Percentiles rank a stretch among this genome's conserved stretches.
These are phyloP conservation scores for Sarotherodon lohbergeri DNA, from an alignment of 2,113 vertebrate species.

Conservation along the genomic window DNA sequence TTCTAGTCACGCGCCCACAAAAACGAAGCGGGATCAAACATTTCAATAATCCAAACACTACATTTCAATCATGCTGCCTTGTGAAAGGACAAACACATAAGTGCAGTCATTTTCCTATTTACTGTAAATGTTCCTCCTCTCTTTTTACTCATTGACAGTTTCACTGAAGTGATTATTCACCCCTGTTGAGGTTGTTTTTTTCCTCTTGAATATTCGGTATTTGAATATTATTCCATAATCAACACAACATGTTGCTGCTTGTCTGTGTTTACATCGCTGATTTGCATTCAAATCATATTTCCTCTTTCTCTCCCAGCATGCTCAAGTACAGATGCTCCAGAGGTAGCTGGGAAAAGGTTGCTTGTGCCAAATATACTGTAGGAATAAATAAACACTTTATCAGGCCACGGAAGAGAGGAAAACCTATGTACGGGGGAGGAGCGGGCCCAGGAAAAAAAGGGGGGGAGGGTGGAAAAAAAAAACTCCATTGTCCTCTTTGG, in stretches of 20 bases:
- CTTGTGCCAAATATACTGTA: slow-evolving; percentile 48
- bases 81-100: slow-evolving; percentile 23
- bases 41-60: slow-evolving; percentile 53
- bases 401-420: slow-evolving; percentile 8
- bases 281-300: slow-evolving; percentile 61
- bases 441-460: background rate
- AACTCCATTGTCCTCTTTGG: slow-evolving; percentile 47
- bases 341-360: slow-evolving; percentile 46
- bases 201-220: slow-evolving; percentile 27
- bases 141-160: slow-evolving; percentile 20
- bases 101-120: slow-evolving; percentile 23
- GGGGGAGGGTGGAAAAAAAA: background rate
- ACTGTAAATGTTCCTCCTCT: slow-evolving; percentile 33
- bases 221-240: slow-evolving; percentile 61
- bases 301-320: slow-evolving; percentile 27
- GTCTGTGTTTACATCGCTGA: slow-evolving; percentile 55
- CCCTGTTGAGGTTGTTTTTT: background rate
- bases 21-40: background rate
- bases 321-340: slow-evolving; percentile 50
- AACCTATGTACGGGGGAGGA: slow-evolving; percentile 45
- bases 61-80: slow-evolving; percentile 5
- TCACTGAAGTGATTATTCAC: slow-evolving; percentile 41
- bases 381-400: slow-evolving; percentile 60
- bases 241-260: slow-evolving; percentile 50
- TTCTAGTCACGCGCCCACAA: background rate